A percentile compares a stretch with the other conserved stretches of the same genome.
Conservation (phyloP, 2,888 invertebrate genomes). For the Habrosyne pyritoides region DNA sequence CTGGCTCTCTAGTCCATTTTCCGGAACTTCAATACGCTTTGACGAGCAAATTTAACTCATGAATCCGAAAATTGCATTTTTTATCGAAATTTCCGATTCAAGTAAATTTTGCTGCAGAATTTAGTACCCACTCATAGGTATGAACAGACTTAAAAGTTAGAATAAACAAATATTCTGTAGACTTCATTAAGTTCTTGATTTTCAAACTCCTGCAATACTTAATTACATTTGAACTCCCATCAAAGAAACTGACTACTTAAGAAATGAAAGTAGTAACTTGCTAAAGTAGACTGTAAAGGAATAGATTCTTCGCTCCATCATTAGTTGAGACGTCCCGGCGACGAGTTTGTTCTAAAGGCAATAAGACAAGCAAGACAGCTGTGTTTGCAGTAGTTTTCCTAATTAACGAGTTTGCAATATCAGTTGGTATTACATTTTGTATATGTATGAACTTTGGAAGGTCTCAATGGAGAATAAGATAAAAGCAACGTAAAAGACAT, state of each 20-base stretch:
- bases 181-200: neutral
- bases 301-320: neutral
- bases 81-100: too few species aligned
- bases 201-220: neutral
- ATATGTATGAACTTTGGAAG: too few species aligned
- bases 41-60: too few species aligned
- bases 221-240: conserved; percentile 1
- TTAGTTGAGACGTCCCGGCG: neutral
- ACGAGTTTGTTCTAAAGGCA: conserved; percentile 1
- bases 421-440: neutral
- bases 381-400: neutral
- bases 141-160: too few species aligned
- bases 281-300: neutral
- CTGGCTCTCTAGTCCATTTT: too few species aligned
- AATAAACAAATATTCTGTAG: neutral
- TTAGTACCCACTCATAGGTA: too few species aligned
- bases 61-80: too few species aligned
- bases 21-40: too few species aligned
- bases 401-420: neutral
- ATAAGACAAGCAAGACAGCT: neutral
- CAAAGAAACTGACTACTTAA: neutral
- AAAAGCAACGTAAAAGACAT: too few species aligned
- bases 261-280: neutral
- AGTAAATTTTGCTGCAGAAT: too few species aligned
- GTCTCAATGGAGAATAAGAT: too few species aligned